phyloP scores from a whole-genome alignment of 2,797 vertebrate genomes.

The Trematomus bernacchii region DNA sequence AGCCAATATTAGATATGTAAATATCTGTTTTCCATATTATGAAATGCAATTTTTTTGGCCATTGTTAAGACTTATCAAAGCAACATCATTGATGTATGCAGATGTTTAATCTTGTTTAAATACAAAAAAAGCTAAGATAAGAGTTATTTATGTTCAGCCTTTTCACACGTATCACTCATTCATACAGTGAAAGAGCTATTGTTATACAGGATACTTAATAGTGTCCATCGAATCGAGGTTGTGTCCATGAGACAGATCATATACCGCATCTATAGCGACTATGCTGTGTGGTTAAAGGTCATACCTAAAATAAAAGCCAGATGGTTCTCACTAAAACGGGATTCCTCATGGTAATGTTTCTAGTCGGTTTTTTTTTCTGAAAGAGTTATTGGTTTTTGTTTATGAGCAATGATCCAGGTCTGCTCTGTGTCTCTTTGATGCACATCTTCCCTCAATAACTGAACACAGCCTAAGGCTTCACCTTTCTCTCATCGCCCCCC shows the following conservation, averaged over 20 bases:
- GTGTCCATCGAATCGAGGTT: not conserved
- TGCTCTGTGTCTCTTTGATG: not conserved
- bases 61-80: not conserved
- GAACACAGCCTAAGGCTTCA: constrained; percentile 3
- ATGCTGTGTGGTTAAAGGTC: not conserved
- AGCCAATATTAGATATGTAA: constrained; percentile 1
- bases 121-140: not conserved
- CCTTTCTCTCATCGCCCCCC: not conserved
- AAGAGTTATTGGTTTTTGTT: constrained; percentile 23
- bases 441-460: constrained; percentile 5
- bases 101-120: too few species aligned
- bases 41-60: constrained; percentile 3
- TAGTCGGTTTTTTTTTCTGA: constrained; percentile 15
- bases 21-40: constrained; percentile 1
- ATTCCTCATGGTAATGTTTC: constrained; percentile 2
- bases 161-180: not conserved
- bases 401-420: constrained; percentile 23
- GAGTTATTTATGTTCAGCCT: constrained; percentile 6
- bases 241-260: not conserved
- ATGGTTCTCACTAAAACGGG: constrained; percentile 13
- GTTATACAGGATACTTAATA: not conserved
- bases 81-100: too few species aligned
- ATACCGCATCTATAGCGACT: not conserved
- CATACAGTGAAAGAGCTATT: not conserved
- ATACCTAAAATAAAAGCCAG: constrained; percentile 23